Evolutionary conservation across 2,888 invertebrate genomes (phyloP).

Genomic region (Cheiracanthium punctorium): DNA sequence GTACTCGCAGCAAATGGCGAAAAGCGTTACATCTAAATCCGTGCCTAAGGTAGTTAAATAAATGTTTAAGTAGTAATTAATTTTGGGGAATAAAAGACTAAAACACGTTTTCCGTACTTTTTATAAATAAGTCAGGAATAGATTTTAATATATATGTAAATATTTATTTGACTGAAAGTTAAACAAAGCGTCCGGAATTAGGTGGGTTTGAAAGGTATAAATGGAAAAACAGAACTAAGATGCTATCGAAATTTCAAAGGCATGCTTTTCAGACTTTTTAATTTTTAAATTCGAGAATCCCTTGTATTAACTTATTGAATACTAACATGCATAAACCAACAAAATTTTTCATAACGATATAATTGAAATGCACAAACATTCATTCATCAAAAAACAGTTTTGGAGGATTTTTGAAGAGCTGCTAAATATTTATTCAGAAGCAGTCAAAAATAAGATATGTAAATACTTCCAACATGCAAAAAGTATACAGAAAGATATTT

Average conservation of each 20-base stretch:
- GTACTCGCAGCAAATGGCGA: neutral
- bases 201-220: neutral
- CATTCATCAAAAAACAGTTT: neutral
- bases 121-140: too few species aligned
- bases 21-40: slow-evolving; percentile 8
- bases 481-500: neutral
- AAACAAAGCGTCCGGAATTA: neutral
- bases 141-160: too few species aligned
- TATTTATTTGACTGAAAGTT: too few species aligned
- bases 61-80: neutral
- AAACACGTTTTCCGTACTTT: too few species aligned
- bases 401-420: slow-evolving; percentile 2
- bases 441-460: neutral
- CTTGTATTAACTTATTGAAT: neutral
- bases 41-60: neutral
- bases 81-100: neutral
- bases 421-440: neutral
- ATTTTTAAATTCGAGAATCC: neutral
- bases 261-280: neutral
- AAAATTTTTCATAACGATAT: neutral
- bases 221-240: neutral
- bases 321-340: neutral
- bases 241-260: neutral
- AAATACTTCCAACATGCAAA: slow-evolving; percentile 2
- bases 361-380: neutral